These are phyloP conservation scores for Sphaerophoria taeniata DNA, from an alignment of 2,888 invertebrate species.

Conservation along the genomic window DNA sequence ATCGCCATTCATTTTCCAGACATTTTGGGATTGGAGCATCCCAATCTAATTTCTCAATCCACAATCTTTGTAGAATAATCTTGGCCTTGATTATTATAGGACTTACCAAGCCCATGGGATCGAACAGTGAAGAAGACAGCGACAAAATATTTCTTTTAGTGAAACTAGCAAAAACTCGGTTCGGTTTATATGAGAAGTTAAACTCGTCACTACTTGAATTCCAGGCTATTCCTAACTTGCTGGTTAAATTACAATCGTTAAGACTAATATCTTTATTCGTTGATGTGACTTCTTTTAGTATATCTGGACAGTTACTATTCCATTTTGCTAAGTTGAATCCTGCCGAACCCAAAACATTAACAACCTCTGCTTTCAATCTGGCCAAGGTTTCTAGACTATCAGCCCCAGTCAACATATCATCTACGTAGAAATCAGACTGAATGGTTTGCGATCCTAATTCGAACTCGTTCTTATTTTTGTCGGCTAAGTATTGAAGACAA, in stretches of 20 bases:
- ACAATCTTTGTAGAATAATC: slow-evolving; percentile 65
- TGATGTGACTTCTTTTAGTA: slow-evolving; percentile 34
- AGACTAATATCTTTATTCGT: not conserved
- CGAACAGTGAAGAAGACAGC: slow-evolving; percentile 49
- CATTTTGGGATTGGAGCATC: slow-evolving; percentile 35
- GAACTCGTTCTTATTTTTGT: too few species aligned
- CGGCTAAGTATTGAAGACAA: not conserved
- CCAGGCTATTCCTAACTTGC: slow-evolving; percentile 40
- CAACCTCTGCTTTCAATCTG: slow-evolving; percentile 3
- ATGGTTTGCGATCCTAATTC: too few species aligned
- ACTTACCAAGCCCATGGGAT: slow-evolving; percentile 59
- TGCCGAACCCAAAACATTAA: slow-evolving; percentile 2
- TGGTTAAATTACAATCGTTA: not conserved
- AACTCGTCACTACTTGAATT: slow-evolving; percentile 27
- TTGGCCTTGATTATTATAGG: slow-evolving; percentile 68
- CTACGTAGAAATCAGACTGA: too few species aligned
- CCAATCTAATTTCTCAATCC: slow-evolving; percentile 54
- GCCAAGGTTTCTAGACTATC: slow-evolving; percentile 24
- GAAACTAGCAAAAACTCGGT: not conserved
- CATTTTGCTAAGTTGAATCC: slow-evolving; percentile 40
- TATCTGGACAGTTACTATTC: slow-evolving; percentile 72
- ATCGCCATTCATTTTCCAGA: slow-evolving; percentile 6
- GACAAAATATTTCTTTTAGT: slow-evolving; percentile 28
- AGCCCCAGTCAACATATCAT: slow-evolving; percentile 43
- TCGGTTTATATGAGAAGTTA: not conserved